Conservation (phyloP, 2,888 invertebrate genomes). For the Drosophila picticornis region DNA sequence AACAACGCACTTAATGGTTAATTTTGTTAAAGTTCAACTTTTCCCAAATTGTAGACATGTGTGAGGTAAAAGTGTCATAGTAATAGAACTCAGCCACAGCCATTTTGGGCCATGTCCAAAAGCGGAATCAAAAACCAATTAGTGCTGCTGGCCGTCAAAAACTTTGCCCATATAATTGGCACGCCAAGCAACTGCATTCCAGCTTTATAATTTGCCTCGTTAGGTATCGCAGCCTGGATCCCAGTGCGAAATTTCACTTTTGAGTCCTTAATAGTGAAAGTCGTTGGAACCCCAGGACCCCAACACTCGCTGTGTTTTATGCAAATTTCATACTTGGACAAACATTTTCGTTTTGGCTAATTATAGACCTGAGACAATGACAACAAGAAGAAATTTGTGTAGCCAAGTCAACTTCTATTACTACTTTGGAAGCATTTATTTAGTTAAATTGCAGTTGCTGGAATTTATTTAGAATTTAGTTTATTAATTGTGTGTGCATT, state of each 20-base stretch:
- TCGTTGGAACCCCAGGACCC: constrained; percentile 3
- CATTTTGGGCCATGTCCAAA: constrained; percentile 33
- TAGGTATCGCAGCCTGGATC: constrained; percentile 44
- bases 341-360: constrained; percentile 60
- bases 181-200: constrained; percentile 17
- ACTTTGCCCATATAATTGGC: constrained; percentile 61
- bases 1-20: constrained; percentile 71
- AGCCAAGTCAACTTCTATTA: constrained; percentile 2
- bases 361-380: constrained; percentile 54
- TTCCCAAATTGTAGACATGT: constrained; percentile 44
- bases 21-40: constrained; percentile 70
- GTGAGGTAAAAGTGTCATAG: constrained; percentile 9
- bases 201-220: constrained; percentile 53
- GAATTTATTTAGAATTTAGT: constrained; percentile 2
- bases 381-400: constrained; percentile 39
- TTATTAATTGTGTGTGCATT: background rate
- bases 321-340: constrained; percentile 58
- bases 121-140: constrained; percentile 76
- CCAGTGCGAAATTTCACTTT: constrained; percentile 40
- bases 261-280: constrained; percentile 15
- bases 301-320: constrained; percentile 31
- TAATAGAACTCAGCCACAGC: constrained; percentile 16
- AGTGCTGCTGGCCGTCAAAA: constrained; percentile 50
- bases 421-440: constrained; percentile 17
- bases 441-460: constrained; percentile 10